These are phyloP conservation scores for Syrrhaptes paradoxus DNA, from an alignment of 2,113 vertebrate species.

Conservation along the genomic window DNA sequence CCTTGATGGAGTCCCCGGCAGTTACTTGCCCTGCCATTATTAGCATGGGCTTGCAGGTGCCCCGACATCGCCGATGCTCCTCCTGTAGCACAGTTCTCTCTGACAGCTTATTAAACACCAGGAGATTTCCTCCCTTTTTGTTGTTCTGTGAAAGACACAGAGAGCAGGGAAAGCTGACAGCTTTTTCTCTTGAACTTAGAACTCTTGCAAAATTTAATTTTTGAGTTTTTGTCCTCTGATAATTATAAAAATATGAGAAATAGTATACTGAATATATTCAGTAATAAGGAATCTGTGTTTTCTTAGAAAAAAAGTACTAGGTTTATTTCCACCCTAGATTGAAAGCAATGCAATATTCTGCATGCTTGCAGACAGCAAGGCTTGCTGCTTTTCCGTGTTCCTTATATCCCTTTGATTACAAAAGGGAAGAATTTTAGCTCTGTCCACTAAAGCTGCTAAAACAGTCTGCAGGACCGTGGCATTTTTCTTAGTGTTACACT, in stretches of 20 bases:
- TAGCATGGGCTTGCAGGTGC: neutral
- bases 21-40: neutral
- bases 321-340: neutral
- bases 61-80: neutral
- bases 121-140: neutral
- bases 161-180: neutral
- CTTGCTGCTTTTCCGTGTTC: neutral
- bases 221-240: neutral
- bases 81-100: neutral
- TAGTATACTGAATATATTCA: neutral
- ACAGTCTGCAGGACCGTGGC: neutral
- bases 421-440: neutral
- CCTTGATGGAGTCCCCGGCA: neutral
- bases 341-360: neutral
- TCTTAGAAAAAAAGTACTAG: neutral
- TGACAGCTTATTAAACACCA: neutral
- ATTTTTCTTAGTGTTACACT: neutral
- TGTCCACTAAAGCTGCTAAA: neutral
- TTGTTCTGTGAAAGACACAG: neutral
- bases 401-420: neutral
- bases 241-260: neutral
- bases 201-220: neutral
- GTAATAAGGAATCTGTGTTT: neutral
- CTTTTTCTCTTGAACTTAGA: neutral
- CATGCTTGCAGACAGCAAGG: neutral